A percentile compares a stretch with the other conserved stretches of the same genome.
These are phyloP conservation scores for Orthosia gracilis DNA, from an alignment of 2,888 invertebrate species.

Conservation along the genomic window DNA sequence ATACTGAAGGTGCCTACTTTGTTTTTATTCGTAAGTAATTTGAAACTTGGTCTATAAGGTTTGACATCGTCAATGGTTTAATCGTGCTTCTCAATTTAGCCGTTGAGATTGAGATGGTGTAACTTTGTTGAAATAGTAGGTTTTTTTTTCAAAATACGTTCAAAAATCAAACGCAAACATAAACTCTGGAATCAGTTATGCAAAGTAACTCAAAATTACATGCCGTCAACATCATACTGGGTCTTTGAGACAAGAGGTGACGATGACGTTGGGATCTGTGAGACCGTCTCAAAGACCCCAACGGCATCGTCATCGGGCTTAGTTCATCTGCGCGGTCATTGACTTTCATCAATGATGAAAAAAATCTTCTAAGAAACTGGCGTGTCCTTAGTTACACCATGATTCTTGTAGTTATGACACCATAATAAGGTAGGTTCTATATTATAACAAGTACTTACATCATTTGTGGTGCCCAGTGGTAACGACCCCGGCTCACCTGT, in stretches of 20 bases:
- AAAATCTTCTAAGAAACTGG: background rate
- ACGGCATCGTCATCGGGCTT: background rate
- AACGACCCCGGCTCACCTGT: too few species aligned
- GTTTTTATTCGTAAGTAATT: background rate
- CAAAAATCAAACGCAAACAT: too few species aligned
- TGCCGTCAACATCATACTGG: background rate
- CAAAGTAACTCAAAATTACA: too few species aligned
- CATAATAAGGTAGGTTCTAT: background rate
- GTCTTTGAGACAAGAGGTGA: background rate
- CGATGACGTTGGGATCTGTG: too few species aligned
- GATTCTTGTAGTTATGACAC: constrained; percentile 23
- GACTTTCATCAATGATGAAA: constrained; percentile 13
- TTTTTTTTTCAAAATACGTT: too few species aligned
- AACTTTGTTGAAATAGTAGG: too few species aligned
- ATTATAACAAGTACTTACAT: constrained; percentile 6
- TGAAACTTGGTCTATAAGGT: too few species aligned
- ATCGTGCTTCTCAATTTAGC: too few species aligned
- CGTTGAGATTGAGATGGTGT: too few species aligned
- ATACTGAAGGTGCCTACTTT: background rate
- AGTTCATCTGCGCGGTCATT: constrained; percentile 19
- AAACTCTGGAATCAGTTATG: too few species aligned
- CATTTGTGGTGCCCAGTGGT: background rate
- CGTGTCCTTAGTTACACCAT: constrained; percentile 29
- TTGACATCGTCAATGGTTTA: too few species aligned
- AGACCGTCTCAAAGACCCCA: background rate